Conservation (phyloP, 2,797 vertebrate genomes). For the Eulemur albifrons region DNA sequence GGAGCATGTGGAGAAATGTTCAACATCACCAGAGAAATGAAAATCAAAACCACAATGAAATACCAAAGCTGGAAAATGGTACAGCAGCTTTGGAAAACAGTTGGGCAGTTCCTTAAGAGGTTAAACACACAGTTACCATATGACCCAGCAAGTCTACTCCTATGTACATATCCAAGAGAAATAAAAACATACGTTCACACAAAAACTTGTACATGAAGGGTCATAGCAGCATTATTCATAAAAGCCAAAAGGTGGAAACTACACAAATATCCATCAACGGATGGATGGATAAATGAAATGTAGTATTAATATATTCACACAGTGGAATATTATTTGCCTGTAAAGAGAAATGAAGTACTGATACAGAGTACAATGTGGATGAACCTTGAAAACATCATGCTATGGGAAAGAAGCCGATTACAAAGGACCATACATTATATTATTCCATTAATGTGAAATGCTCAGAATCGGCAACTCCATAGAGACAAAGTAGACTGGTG, state of each 20-base stretch:
- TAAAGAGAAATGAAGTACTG: not conserved
- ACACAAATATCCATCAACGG: not conserved
- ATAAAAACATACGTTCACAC: not conserved
- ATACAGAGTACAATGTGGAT: not conserved
- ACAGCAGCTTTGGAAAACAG: not conserved
- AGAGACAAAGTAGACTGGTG: not conserved
- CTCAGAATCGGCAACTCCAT: not conserved
- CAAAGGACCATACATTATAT: not conserved
- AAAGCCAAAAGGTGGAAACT: not conserved
- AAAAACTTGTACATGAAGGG: not conserved
- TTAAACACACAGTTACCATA: not conserved
- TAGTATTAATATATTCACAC: not conserved
- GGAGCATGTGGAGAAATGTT: not conserved
- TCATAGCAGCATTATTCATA: not conserved
- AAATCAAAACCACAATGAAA: slow-evolving; percentile 10
- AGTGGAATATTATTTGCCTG: not conserved
- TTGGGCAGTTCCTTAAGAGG: not conserved
- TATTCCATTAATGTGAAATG: not conserved
- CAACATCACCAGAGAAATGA: not conserved
- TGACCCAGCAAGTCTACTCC: not conserved
- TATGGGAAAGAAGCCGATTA: not conserved
- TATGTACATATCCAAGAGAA: not conserved
- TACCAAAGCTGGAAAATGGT: not conserved
- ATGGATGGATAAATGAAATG: not conserved
- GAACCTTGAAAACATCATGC: not conserved